A percentile compares a stretch with the other conserved stretches of the same genome.
phyloP scores from a whole-genome alignment of 2,888 invertebrate genomes.

The Endotricha flammealis region DNA sequence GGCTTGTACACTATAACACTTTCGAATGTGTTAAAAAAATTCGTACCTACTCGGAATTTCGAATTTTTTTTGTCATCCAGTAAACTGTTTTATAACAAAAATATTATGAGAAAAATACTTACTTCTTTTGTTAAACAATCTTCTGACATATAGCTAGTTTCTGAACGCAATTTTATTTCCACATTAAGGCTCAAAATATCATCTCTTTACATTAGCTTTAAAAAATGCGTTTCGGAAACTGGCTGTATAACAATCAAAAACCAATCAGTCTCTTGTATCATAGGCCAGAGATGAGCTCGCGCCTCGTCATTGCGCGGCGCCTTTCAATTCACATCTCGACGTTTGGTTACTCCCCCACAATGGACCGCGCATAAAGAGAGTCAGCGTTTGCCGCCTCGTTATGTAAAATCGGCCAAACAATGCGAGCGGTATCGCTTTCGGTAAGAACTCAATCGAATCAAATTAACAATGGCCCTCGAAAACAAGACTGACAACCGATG shows the following conservation, averaged over 20 bases:
- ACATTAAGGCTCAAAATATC: too few species aligned
- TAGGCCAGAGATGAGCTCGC: conserved; percentile 35
- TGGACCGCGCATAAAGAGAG: conserved; percentile 50
- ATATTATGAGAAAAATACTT: too few species aligned
- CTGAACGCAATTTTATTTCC: too few species aligned
- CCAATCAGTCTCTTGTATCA: conserved; percentile 21
- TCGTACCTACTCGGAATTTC: too few species aligned
- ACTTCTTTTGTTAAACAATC: too few species aligned
- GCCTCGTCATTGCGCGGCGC: conserved; percentile 73
- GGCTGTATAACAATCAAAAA: neutral
- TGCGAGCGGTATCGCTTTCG: conserved; percentile 67
- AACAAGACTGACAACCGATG: conserved; percentile 37
- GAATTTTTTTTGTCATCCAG: too few species aligned
- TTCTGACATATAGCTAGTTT: too few species aligned
- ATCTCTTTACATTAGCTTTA: too few species aligned
- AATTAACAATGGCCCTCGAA: conserved; percentile 64
- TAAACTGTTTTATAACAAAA: too few species aligned
- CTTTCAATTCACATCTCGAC: conserved; percentile 71
- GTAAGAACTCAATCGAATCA: conserved; percentile 68
- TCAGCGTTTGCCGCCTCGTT: conserved; percentile 69
- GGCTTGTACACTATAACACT: too few species aligned
- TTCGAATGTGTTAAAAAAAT: too few species aligned
- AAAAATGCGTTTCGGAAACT: too few species aligned
- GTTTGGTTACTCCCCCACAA: conserved; percentile 67
- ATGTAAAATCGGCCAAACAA: conserved; percentile 73